A percentile compares a stretch with the other conserved stretches of the same genome.
Evolutionary conservation across 2,888 invertebrate species (phyloP).

Genomic region (Coleophora flavipennella): DNA sequence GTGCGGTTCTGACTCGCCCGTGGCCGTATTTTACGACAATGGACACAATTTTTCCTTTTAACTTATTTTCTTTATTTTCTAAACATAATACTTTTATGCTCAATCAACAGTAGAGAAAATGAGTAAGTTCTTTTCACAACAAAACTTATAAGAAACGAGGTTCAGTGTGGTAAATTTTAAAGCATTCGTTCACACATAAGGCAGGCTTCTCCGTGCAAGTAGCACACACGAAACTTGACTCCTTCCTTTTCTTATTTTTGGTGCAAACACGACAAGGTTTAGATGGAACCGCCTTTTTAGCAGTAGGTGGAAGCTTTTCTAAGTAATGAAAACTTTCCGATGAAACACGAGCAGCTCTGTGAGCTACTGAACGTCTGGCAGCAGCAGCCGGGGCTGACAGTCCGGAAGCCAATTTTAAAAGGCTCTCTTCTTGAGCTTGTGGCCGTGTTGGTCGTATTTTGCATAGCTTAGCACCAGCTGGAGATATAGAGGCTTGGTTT

Average conservation of each 20-base stretch:
- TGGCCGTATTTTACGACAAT: too few relatives aligned
- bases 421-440: not conserved
- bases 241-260: conserved; percentile 5
- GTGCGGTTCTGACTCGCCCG: too few relatives aligned
- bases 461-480: too few relatives aligned
- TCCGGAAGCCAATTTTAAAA: not conserved
- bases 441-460: too few relatives aligned
- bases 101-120: too few relatives aligned
- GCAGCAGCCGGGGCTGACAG: not conserved
- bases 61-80: too few relatives aligned
- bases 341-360: not conserved
- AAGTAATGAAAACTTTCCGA: conserved; percentile 6
- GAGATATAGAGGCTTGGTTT: too few relatives aligned
- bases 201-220: not conserved
- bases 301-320: conserved; percentile 6
- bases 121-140: too few relatives aligned
- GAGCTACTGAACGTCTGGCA: not conserved
- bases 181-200: not conserved
- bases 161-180: not conserved
- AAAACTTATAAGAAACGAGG: not conserved
- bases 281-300: conserved; percentile 5
- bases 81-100: too few relatives aligned
- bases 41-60: too few relatives aligned
- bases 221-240: conserved; percentile 3
- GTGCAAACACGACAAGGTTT: conserved; percentile 9